Evolutionary conservation across 1,140 invertebrate species (phyloP), one percentile per base, ranked within the genome.

Genomic region (Hydropsyche tenuis): DNA sequence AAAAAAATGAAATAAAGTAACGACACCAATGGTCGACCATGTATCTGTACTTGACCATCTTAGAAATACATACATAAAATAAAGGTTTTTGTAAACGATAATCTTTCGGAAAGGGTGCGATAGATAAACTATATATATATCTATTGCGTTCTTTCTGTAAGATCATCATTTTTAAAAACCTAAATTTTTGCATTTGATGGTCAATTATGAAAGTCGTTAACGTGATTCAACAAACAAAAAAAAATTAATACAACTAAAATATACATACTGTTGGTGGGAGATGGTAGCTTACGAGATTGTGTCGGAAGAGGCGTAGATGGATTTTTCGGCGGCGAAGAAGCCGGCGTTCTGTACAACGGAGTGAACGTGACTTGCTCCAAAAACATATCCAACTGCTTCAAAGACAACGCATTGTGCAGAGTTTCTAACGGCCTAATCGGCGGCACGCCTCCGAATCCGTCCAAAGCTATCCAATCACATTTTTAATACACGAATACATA

Each of bases 391-490:
- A 99, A 83, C 81, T 98, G 94, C 43, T 91, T 89, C 75, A 98
- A 85, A 25, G 96, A 98, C 73, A 99, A 84, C 27, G 96, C 94
- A 85, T 99, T 98, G 85, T 99, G 96, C 37, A 99, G 85, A 1
- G 97, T 99, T 85, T 99, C 96, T 79, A 99, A 81, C 0, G 96
- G 96, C 60, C 96, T 89, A 76, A 99, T 96, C 0, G 94, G 91
- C 43, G 96, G 96, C 53, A 98, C 96, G 77, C 95, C 93, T 25
- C 92, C 93, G 81, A 93, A 94, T 45, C 92, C 93, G 83, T 93
- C 92, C 78, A 93, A 77, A 45, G 72, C 77, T 78, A 56, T 12
- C 23, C 1, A 23, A 48, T n/a, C 12, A 48, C 37, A 43, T 12
- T 43, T 43, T 43, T 6, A 5, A 53, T 22, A 23, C 37, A 64